Conservation (phyloP, 2,888 invertebrate genomes). For the Ormyrus thymus region DNA sequence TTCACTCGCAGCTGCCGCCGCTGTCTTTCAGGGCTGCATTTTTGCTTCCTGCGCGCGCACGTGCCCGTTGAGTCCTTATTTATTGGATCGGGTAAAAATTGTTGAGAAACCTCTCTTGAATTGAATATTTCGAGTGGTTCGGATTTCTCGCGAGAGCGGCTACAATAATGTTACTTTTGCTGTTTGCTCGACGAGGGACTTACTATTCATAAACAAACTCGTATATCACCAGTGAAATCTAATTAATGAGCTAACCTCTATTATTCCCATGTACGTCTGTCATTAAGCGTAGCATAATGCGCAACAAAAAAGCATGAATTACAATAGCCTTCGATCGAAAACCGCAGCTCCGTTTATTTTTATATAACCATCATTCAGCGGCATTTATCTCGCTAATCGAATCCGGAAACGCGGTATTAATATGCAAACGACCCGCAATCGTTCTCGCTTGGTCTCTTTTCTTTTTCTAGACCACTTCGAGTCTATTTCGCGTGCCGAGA, state of each 20-base stretch:
- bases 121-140: too few relatives aligned
- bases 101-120: too few relatives aligned
- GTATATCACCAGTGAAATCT: neutral
- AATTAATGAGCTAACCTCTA: neutral
- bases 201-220: neutral
- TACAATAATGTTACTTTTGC: too few relatives aligned
- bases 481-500: constrained; percentile 38
- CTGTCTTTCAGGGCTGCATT: too few relatives aligned
- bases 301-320: too few relatives aligned
- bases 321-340: too few relatives aligned
- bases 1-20: constrained; percentile 24
- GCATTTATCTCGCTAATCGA: neutral
- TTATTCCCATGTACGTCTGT: neutral
- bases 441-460: constrained; percentile 9
- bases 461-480: neutral
- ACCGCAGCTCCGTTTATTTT: too few relatives aligned
- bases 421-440: constrained; percentile 45
- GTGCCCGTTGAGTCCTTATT: too few relatives aligned
- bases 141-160: too few relatives aligned
- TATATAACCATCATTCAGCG: neutral
- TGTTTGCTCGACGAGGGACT: too few relatives aligned
- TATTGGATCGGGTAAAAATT: too few relatives aligned
- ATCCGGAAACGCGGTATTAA: constrained; percentile 28
- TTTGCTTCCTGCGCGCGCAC: too few relatives aligned
- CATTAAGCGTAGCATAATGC: neutral